Evolutionary conservation across 1,140 invertebrate species (phyloP).

Genomic region (Campoletis sonorensis): DNA sequence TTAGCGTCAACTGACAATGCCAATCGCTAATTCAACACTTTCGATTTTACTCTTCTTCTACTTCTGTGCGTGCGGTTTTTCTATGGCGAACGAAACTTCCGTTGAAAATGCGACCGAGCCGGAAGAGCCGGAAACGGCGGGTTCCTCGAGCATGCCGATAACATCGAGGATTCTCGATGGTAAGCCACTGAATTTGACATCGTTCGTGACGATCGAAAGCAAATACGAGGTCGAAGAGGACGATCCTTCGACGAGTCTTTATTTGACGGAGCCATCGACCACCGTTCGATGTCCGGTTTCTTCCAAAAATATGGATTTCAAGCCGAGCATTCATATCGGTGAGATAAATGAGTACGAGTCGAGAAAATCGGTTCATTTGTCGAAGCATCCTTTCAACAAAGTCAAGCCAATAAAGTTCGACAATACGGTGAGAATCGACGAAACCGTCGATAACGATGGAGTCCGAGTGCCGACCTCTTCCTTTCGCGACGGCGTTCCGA

Average conservation of each 20-base stretch:
- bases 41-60: not conserved
- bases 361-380: conserved; percentile 10
- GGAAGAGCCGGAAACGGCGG: not conserved
- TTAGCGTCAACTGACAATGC: not conserved
- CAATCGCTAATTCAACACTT: not conserved
- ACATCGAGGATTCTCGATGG: conserved; percentile 14
- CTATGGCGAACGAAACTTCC: not conserved
- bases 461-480: not conserved
- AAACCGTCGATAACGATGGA: conserved; percentile 20
- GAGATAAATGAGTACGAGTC: conserved; percentile 52
- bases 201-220: not conserved
- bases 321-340: conserved; percentile 64
- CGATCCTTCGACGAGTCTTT: not conserved
- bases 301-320: conserved; percentile 50
- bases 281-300: not conserved
- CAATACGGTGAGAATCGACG: conserved; percentile 46
- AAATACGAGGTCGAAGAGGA: not conserved
- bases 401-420: conserved; percentile 57
- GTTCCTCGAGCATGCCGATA: not conserved
- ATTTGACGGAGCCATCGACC: not conserved
- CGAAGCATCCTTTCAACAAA: conserved; percentile 57
- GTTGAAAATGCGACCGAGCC: not conserved
- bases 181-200: not conserved
- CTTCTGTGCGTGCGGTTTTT: not conserved
- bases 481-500: not conserved